Conservation (phyloP, 2,797 vertebrate genomes). For the Prunella strophiata region DNA sequence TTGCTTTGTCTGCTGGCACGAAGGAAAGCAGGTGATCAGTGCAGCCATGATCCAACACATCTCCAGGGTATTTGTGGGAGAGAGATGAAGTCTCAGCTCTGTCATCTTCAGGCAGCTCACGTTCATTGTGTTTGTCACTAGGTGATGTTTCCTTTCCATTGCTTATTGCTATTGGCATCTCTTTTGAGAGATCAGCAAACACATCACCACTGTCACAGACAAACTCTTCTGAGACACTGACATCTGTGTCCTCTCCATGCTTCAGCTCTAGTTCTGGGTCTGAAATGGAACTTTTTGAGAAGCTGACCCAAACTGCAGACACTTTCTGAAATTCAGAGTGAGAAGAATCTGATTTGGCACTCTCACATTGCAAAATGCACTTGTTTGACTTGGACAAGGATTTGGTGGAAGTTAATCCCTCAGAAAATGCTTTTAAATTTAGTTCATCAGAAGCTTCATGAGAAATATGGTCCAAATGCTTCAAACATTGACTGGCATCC, state of each 20-base stretch:
- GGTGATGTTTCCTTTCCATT: not conserved
- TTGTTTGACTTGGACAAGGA: not conserved
- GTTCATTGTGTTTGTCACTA: not conserved
- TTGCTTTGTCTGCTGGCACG: not conserved
- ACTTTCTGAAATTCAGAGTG: slow-evolving; percentile 70
- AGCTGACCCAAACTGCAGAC: slow-evolving; percentile 47
- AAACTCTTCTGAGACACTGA: slow-evolving; percentile 31
- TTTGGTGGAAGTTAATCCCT: not conserved
- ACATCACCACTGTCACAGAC: not conserved
- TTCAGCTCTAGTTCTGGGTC: slow-evolving; percentile 22
- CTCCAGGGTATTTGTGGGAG: not conserved
- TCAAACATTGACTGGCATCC: not conserved
- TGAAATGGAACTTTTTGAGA: slow-evolving; percentile 57
- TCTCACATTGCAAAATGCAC: not conserved
- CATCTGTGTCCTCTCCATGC: slow-evolving; percentile 25
- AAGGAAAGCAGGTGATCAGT: not conserved
- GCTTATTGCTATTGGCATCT: not conserved
- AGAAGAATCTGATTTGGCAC: slow-evolving; percentile 1
- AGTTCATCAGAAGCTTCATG: not conserved
- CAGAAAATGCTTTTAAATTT: not conserved
- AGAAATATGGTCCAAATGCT: not conserved
- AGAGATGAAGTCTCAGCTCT: not conserved
- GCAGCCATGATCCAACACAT: not conserved
- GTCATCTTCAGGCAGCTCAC: not conserved
- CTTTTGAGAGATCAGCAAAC: not conserved